Percentiles rank a stretch among this genome's conserved stretches.
Conservation (phyloP, 2,888 invertebrate genomes). For the Eristalinus sepulchralis region DNA sequence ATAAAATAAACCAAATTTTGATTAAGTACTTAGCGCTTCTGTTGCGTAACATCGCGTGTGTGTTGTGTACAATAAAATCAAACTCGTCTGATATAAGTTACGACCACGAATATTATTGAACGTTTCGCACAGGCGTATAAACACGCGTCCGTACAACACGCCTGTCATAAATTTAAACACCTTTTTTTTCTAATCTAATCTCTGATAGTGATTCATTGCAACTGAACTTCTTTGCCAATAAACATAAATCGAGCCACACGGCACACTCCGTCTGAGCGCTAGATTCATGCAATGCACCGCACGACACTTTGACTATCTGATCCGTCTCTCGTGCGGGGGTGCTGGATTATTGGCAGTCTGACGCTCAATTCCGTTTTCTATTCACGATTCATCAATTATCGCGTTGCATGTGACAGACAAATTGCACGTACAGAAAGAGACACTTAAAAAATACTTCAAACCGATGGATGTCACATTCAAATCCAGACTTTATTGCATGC, state of each 20-base stretch:
- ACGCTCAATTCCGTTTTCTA: background rate
- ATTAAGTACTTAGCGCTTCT: background rate
- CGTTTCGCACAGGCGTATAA: background rate
- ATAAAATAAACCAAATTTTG: background rate
- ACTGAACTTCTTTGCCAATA: background rate
- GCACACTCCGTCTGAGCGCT: background rate
- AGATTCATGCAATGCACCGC: background rate
- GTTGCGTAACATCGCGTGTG: constrained; percentile 12
- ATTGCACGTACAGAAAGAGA: background rate
- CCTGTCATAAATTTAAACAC: background rate
- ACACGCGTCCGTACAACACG: background rate
- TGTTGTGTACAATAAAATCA: background rate
- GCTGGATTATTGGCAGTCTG: too few relatives aligned
- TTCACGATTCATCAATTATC: background rate
- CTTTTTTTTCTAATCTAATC: background rate
- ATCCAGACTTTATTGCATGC: too few relatives aligned
- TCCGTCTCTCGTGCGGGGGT: background rate
- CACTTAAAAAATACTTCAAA: background rate
- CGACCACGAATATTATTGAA: background rate
- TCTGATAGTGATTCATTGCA: constrained; percentile 9
- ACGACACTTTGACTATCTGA: background rate
- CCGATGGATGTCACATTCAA: background rate
- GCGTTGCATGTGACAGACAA: background rate
- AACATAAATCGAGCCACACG: constrained; percentile 13
- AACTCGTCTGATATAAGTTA: background rate